Percentiles rank a stretch among this genome's conserved stretches.
These are phyloP conservation scores for Rafetus swinhoei DNA, from an alignment of 2,113 vertebrate species.

Conservation along the genomic window DNA sequence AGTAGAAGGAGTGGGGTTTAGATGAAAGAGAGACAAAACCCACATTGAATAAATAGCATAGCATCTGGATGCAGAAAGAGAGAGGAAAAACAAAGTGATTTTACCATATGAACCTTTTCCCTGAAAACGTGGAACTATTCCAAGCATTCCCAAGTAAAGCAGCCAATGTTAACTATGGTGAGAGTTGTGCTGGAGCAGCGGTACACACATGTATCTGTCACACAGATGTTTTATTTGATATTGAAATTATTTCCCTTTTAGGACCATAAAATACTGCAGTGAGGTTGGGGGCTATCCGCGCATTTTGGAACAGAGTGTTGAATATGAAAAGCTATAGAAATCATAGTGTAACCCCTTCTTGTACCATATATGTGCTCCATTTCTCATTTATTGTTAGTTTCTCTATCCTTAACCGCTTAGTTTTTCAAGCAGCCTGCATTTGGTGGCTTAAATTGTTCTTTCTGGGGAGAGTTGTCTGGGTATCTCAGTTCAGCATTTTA, in stretches of 20 bases:
- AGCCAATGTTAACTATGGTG: background rate
- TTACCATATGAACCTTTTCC: background rate
- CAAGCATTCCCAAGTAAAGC: background rate
- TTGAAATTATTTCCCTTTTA: background rate
- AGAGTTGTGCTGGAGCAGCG: background rate
- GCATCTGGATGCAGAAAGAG: background rate
- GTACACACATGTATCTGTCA: background rate
- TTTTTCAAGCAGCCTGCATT: background rate
- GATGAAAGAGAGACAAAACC: background rate
- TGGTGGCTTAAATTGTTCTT: background rate
- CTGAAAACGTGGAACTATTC: background rate
- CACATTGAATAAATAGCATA: background rate
- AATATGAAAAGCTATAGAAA: background rate
- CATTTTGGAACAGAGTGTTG: background rate
- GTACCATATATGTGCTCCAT: background rate
- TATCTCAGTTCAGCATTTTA: background rate
- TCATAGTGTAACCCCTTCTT: background rate
- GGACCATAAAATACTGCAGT: background rate
- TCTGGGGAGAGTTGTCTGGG: background rate
- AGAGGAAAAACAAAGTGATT: background rate
- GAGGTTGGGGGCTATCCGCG: background rate
- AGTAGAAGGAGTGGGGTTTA: background rate
- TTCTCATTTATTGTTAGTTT: background rate
- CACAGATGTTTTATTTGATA: background rate
- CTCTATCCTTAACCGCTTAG: background rate